phyloP scores from a whole-genome alignment of 1,140 invertebrate genomes.

The Bombus sibiricus region DNA sequence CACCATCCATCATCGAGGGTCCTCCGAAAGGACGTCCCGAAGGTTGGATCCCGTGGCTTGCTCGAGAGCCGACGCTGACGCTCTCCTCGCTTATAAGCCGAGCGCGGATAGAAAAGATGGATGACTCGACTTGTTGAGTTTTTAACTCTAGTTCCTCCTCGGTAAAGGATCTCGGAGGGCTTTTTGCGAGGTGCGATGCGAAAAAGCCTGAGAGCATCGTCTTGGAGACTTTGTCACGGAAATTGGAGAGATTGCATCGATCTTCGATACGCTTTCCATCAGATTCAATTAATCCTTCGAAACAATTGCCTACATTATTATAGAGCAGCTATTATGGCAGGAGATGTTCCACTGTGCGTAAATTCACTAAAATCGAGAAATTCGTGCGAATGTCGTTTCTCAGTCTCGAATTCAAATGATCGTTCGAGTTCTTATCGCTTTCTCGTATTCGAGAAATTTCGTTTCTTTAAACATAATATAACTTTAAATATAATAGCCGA shows the following conservation, averaged over 20 bases:
- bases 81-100: slow-evolving; percentile 47
- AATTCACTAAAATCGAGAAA: too few relatives aligned
- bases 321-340: too few relatives aligned
- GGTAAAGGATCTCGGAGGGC: too few relatives aligned
- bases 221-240: not conserved
- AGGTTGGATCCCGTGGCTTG: slow-evolving; percentile 7
- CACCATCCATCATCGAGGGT: slow-evolving; percentile 66
- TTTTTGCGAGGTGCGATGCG: not conserved
- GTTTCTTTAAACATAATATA: too few relatives aligned
- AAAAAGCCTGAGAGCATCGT: too few relatives aligned
- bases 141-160: slow-evolving; percentile 43
- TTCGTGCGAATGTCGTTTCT: too few relatives aligned
- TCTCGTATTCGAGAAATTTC: too few relatives aligned
- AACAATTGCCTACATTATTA: not conserved
- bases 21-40: slow-evolving; percentile 50
- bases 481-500: too few relatives aligned
- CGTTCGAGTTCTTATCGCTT: too few relatives aligned
- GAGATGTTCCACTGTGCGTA: too few relatives aligned
- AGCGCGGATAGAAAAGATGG: slow-evolving; percentile 58
- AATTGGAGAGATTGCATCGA: not conserved
- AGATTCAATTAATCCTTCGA: not conserved
- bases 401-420: too few relatives aligned
- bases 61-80: not conserved
- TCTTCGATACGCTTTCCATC: not conserved
- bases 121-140: slow-evolving; percentile 54